These are phyloP conservation scores for Heliothis virescens DNA, from an alignment of 1,140 invertebrate species.

Conservation along the genomic window DNA sequence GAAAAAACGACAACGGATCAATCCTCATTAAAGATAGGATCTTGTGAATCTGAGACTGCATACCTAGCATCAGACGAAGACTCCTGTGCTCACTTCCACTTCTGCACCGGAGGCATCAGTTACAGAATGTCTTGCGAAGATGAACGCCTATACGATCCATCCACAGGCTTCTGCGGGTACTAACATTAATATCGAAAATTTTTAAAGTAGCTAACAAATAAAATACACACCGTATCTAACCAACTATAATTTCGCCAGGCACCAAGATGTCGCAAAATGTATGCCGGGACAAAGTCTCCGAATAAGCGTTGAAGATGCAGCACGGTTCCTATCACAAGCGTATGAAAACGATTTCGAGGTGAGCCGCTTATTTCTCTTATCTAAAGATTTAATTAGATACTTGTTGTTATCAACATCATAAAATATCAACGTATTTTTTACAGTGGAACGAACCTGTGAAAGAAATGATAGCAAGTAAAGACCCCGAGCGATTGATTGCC, in stretches of 20 bases:
- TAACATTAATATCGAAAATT: background rate
- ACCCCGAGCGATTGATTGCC: slow-evolving; percentile 55
- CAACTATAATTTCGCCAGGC: slow-evolving; percentile 59
- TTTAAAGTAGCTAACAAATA: background rate
- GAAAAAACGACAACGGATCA: slow-evolving; percentile 72
- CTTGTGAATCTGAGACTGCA: slow-evolving; percentile 82
- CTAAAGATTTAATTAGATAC: too few relatives aligned
- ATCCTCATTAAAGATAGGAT: slow-evolving; percentile 78
- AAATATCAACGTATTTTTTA: slow-evolving; percentile 38
- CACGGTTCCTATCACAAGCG: slow-evolving; percentile 71
- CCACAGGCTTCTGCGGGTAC: slow-evolving; percentile 85
- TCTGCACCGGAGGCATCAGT: slow-evolving; percentile 88
- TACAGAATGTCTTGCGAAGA: slow-evolving; percentile 86
- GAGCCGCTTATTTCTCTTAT: slow-evolving; percentile 29
- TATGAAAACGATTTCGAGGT: slow-evolving; percentile 81
- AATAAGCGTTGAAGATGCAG: slow-evolving; percentile 79
- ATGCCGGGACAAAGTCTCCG: slow-evolving; percentile 79
- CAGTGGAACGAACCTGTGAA: slow-evolving; percentile 64
- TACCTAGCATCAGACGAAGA: slow-evolving; percentile 88
- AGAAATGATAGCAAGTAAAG: slow-evolving; percentile 52
- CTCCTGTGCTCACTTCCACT: slow-evolving; percentile 89
- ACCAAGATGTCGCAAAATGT: slow-evolving; percentile 80
- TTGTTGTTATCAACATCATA: background rate
- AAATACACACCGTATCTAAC: background rate
- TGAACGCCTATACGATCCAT: slow-evolving; percentile 85